Conservation (phyloP, 2,113 vertebrate genomes). For the Stictonetta naevosa region DNA sequence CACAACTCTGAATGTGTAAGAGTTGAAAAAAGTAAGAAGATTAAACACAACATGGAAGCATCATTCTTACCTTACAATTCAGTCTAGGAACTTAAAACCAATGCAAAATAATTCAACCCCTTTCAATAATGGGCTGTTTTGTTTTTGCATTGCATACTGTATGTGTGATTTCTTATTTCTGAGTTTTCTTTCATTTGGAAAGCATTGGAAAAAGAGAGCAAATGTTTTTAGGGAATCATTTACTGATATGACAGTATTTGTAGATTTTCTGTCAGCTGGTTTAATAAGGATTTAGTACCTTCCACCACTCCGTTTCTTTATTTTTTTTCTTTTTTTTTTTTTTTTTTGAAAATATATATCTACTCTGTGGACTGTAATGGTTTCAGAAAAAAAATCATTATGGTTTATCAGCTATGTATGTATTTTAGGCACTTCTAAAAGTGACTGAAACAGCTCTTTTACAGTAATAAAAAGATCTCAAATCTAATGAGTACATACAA, state of each 20-base stretch:
- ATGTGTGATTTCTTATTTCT: neutral
- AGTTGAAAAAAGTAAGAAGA: neutral
- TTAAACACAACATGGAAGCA: neutral
- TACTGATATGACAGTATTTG: neutral
- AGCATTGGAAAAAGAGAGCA: neutral
- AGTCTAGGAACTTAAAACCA: neutral
- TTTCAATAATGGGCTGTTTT: neutral
- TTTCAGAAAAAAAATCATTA: neutral
- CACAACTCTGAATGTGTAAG: neutral
- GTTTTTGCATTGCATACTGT: neutral
- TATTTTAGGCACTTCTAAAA: constrained; percentile 21
- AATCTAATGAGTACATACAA: neutral
- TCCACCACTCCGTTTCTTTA: no score
- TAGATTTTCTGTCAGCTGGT: neutral
- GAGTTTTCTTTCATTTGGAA: constrained; percentile 2
- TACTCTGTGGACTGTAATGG: neutral
- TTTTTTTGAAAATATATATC: constrained; percentile 34
- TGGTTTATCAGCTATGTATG: constrained; percentile 5
- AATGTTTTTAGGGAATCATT: neutral
- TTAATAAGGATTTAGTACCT: neutral
- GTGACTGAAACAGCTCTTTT: constrained; percentile 28
- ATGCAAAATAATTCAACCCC: fast-evolving
- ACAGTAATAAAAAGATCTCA: constrained; percentile 25
- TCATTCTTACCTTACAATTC: neutral
- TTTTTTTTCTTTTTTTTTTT: no score